Base-by-base conservation (phyloP, 2,888 invertebrate genomes). In the Polyommatus icarus region DNA sequence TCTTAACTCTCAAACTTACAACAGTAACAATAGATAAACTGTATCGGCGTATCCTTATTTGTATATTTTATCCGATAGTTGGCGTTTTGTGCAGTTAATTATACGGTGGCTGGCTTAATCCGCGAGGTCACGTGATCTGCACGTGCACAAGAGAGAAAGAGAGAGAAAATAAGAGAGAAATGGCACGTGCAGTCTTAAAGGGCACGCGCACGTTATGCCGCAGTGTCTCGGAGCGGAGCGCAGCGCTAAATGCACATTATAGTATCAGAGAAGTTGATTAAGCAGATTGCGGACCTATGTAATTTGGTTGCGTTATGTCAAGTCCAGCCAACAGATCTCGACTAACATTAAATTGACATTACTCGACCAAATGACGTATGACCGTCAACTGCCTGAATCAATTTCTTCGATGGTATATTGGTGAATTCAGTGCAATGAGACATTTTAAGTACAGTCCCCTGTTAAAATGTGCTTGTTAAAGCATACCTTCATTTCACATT, bases 61-160 rank as follows among this genome's bases (percentile, higher is more conserved):
- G 76, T 77, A 78, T 79, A 76, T 76, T 76, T 71, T 50, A 76
- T 72, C 77, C 29, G 61, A 57, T 57, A 71, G 76, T 78, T 78
- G 78, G 81, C 81, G 82, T 91, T 93, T 93, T 93, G 91, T 91
- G 88, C 88, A 90, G 93, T 92, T 94, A 93, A 94, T 94, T 93
- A 93, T 91, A 91, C 90, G 87, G 87, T 86, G 86, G 87, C 87
- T 83, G 87, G 86, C 87, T 89, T 93, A 92, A 94, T 93, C 93
- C 93, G 86, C 86, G 83, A 82, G 87, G 93, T 87, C 93, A 93
- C 93, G 93, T 93, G 93, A 89, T 90, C 84, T 85, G 90, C 93
- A 94, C 93, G 93, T 91, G 93, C 89, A 83, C 79, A 84, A 83
- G 72, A 20, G 72, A 20, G 72, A 20, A 72, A 5, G 61, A 61